Conservation (phyloP, 2,888 invertebrate genomes). For the Orthosia incerta region DNA sequence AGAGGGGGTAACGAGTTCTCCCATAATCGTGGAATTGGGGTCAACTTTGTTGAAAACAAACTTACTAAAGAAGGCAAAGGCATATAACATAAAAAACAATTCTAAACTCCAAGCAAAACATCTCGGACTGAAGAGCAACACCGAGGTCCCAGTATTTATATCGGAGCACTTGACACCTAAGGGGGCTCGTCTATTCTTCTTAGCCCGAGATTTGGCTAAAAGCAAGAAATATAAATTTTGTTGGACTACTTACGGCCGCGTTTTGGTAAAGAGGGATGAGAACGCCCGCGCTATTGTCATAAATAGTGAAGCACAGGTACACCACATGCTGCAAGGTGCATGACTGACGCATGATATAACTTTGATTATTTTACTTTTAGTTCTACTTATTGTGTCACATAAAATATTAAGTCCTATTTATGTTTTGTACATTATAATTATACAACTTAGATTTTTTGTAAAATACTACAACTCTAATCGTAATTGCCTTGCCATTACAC, state of each 20-base stretch:
- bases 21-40: no score
- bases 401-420: not conserved
- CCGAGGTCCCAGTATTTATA: no score
- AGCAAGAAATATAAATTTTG: slow-evolving; percentile 12
- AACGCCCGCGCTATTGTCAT: not conserved
- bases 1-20: not conserved
- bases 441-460: not conserved
- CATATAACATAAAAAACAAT: no score
- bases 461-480: not conserved
- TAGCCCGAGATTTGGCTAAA: not conserved
- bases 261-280: slow-evolving; percentile 19
- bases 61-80: no score
- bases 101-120: no score
- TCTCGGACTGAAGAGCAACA: no score
- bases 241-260: slow-evolving; percentile 18
- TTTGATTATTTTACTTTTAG: not conserved
- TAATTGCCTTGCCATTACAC: no score
- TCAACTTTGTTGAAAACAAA: no score
- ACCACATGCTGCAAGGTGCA: slow-evolving; percentile 1
- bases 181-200: no score
- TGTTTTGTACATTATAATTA: not conserved
- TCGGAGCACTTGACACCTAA: no score
- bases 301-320: slow-evolving; percentile 1
- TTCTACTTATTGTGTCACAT: not conserved
- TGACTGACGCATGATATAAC: not conserved